Evolutionary conservation across 2,888 invertebrate species (phyloP).

Genomic region (Andricus quercusramuli): DNA sequence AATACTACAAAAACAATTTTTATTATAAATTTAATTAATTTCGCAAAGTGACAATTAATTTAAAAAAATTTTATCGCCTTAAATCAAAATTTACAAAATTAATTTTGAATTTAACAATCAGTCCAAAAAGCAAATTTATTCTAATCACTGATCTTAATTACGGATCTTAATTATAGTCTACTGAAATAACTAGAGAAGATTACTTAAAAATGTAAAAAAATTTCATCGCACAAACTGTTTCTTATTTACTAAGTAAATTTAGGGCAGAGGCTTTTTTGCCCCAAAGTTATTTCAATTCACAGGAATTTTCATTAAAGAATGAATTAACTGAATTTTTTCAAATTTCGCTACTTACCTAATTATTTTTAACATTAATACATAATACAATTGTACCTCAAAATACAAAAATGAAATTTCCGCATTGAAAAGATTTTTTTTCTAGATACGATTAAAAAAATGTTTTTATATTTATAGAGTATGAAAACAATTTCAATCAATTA

Average conservation of each 20-base stretch:
- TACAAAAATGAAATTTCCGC: background rate
- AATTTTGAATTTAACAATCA: slow-evolving; percentile 5
- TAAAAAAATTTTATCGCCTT: background rate
- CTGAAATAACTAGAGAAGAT: background rate
- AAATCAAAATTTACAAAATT: slow-evolving; percentile 5
- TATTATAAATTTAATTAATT: too few relatives aligned
- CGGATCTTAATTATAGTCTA: background rate
- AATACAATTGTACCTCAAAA: background rate
- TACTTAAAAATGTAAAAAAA: background rate
- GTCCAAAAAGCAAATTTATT: slow-evolving; percentile 27
- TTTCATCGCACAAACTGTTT: too few relatives aligned
- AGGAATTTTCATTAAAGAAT: background rate
- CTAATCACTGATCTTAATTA: background rate
- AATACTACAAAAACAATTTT: too few relatives aligned
- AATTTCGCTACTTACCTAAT: background rate
- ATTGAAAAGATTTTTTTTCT: background rate
- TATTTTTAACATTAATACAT: background rate
- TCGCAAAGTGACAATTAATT: too few relatives aligned
- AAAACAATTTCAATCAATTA: too few relatives aligned
- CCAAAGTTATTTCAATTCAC: background rate
- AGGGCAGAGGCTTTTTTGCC: too few relatives aligned
- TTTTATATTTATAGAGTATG: too few relatives aligned
- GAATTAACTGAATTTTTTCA: background rate
- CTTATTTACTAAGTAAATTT: too few relatives aligned
- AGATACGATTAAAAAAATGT: too few relatives aligned